phyloP scores from a whole-genome alignment of 1,140 invertebrate species.

The Formica selysi region DNA sequence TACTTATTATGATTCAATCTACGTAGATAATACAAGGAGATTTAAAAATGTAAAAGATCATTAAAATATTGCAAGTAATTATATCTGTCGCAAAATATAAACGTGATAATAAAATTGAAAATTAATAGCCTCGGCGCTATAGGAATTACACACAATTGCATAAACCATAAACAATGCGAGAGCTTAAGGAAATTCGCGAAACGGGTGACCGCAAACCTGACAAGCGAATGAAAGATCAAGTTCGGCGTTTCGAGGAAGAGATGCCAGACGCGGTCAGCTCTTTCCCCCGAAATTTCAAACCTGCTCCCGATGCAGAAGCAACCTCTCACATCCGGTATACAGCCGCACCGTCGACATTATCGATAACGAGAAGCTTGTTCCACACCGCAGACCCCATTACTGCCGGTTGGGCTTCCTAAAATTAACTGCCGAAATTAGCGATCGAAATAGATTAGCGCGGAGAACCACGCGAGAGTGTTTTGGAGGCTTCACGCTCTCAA shows the following conservation, averaged over 20 bases:
- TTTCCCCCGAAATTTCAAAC: slow-evolving; percentile 66
- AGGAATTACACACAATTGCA: not conserved
- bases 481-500: slow-evolving; percentile 29
- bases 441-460: slow-evolving; percentile 75
- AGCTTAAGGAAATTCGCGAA: not conserved
- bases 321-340: slow-evolving; percentile 65
- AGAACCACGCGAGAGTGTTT: slow-evolving; percentile 39
- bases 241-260: slow-evolving; percentile 27
- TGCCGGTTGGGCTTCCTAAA: slow-evolving; percentile 72
- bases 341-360: slow-evolving; percentile 68
- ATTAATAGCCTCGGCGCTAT: not conserved
- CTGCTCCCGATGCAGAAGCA: slow-evolving; percentile 64
- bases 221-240: slow-evolving; percentile 1
- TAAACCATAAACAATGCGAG: slow-evolving; percentile 7
- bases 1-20: not conserved
- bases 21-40: no score
- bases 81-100: not conserved
- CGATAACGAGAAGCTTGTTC: slow-evolving; percentile 73
- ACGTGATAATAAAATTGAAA: not conserved
- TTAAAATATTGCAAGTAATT: not conserved
- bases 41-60: not conserved
- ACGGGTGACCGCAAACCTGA: not conserved
- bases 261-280: slow-evolving; percentile 17
- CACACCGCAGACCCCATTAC: slow-evolving; percentile 73
- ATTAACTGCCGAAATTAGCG: slow-evolving; percentile 78